Conservation (phyloP, 1,140 invertebrate genomes). For the Neuroterus valhalla region DNA sequence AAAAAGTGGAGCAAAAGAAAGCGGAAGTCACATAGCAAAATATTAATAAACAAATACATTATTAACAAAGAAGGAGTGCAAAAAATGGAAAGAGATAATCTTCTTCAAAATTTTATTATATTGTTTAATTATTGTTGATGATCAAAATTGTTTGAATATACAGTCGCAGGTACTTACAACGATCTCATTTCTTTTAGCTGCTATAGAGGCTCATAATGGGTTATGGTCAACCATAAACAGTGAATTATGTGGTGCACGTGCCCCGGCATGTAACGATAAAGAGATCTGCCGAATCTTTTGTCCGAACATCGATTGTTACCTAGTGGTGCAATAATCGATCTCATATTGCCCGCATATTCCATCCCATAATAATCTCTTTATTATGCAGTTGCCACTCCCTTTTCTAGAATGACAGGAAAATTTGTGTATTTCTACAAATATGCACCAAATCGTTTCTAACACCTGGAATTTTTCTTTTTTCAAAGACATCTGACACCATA, state of each 20-base stretch:
- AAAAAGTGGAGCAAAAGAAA: too few relatives aligned
- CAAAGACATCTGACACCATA: too few relatives aligned
- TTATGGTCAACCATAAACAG: slow-evolving; percentile 63
- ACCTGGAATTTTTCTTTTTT: too few relatives aligned
- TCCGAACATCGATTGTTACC: slow-evolving; percentile 37
- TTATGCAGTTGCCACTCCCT: slow-evolving; percentile 21
- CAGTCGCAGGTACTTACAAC: slow-evolving; percentile 54
- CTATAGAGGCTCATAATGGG: slow-evolving; percentile 60
- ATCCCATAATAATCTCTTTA: slow-evolving; percentile 28
- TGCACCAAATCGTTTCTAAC: too few relatives aligned
- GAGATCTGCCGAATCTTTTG: slow-evolving; percentile 61
- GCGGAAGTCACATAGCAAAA: too few relatives aligned
- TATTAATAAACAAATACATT: too few relatives aligned
- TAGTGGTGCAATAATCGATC: not conserved
- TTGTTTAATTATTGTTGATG: not conserved
- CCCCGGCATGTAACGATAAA: slow-evolving; percentile 59
- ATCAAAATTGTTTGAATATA: slow-evolving; percentile 18
- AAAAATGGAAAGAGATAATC: too few relatives aligned
- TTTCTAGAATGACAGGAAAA: not conserved
- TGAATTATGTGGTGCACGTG: slow-evolving; percentile 70
- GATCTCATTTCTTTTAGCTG: slow-evolving; percentile 51
- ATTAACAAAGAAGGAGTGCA: too few relatives aligned
- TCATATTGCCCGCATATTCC: slow-evolving; percentile 10
- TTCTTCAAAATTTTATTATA: too few relatives aligned
- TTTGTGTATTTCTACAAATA: slow-evolving; percentile 7